Evolutionary conservation across 2,797 vertebrate species (phyloP).

Genomic region (Sebastes steindachneri): DNA sequence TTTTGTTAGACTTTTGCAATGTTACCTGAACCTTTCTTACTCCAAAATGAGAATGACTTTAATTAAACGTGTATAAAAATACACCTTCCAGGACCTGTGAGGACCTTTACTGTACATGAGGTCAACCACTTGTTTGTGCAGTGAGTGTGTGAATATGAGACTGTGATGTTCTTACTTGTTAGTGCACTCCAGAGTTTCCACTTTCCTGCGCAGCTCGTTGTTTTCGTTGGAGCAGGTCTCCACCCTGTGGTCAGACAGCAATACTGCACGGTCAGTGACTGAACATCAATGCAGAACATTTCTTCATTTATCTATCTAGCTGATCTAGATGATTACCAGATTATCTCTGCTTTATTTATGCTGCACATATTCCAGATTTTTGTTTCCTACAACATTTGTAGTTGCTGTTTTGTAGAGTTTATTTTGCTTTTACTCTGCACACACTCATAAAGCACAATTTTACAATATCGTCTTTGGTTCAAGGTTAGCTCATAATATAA

Average conservation of each 20-base stretch:
- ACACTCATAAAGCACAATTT: neutral
- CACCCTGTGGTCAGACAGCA: conserved; percentile 84
- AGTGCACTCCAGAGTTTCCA: conserved; percentile 94
- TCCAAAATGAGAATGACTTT: no score
- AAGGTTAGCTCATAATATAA: neutral
- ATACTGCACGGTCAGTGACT: conserved; percentile 50
- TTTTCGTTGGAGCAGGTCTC: conserved; percentile 98
- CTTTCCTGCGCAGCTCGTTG: conserved; percentile 93
- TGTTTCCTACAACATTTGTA: neutral
- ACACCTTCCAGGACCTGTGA: no score
- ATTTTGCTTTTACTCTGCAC: neutral
- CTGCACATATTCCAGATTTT: neutral
- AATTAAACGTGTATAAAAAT: no score
- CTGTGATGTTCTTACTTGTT: conserved; percentile 87
- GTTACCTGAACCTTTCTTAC: no score
- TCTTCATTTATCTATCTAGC: neutral
- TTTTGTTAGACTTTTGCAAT: no score
- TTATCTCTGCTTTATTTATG: neutral
- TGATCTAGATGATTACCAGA: neutral
- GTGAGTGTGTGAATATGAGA: neutral
- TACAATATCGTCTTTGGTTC: neutral
- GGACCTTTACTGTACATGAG: no score
- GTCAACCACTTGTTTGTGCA: no score
- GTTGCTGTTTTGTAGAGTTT: neutral
- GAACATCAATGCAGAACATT: no score